A percentile compares a stretch with the other conserved stretches of the same genome.
These are phyloP conservation scores for Linyphia triangularis DNA, from an alignment of 2,888 invertebrate genomes.

Conservation along the genomic window DNA sequence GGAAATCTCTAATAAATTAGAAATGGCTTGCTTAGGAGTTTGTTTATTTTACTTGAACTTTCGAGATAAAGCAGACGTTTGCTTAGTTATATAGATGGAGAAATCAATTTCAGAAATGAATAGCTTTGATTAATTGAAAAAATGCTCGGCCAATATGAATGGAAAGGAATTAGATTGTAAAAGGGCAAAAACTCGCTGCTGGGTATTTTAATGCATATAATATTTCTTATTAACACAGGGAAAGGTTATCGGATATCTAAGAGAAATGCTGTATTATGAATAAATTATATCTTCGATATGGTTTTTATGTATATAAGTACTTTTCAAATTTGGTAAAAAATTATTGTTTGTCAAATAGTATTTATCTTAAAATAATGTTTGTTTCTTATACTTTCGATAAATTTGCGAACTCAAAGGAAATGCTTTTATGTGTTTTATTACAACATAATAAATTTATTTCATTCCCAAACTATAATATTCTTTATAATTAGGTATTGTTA, in stretches of 20 bases:
- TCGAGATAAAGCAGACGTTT: too few species aligned
- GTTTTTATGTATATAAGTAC: background rate
- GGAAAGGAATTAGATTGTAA: conserved; percentile 20
- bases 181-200: background rate
- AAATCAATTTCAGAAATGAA: conserved; percentile 54
- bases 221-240: background rate
- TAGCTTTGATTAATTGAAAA: conserved; percentile 52
- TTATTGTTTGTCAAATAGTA: too few species aligned
- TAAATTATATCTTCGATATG: background rate
- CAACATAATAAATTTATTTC: too few species aligned
- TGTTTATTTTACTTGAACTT: background rate
- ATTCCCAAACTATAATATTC: too few species aligned
- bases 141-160: conserved; percentile 25
- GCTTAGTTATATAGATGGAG: background rate
- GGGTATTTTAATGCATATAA: background rate
- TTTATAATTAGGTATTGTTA: too few species aligned
- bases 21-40: conserved; percentile 39
- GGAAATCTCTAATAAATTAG: conserved; percentile 54
- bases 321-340: too few species aligned
- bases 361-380: too few species aligned
- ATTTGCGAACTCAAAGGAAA: too few species aligned
- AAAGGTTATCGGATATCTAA: background rate
- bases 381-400: too few species aligned
- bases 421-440: too few species aligned
- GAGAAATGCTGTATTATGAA: background rate